A percentile compares a stretch with the other conserved stretches of the same genome.
Evolutionary conservation across 2,888 invertebrate species (phyloP).

Genomic region (Phyto melanocephala): DNA sequence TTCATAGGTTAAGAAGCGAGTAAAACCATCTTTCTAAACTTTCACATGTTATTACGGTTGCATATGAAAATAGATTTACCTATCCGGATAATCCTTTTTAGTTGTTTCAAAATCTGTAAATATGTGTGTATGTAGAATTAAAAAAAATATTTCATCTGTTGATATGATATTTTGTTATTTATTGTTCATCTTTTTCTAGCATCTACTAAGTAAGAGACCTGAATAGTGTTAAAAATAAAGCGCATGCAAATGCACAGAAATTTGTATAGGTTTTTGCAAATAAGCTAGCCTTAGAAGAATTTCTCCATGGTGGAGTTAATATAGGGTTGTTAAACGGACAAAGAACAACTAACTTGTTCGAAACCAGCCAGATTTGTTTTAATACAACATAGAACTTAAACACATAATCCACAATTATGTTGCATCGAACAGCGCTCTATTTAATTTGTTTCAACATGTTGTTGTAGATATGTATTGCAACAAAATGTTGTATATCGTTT

Average conservation of each 20-base stretch:
- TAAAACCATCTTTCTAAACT: no score
- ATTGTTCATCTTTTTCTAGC: not conserved
- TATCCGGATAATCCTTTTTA: constrained; percentile 17
- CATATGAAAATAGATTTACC: not conserved
- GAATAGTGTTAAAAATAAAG: no score
- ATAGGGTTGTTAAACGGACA: not conserved
- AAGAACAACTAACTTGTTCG: not conserved
- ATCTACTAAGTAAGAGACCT: no score
- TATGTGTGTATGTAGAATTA: not conserved
- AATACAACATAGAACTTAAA: constrained; percentile 4
- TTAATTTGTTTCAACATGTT: not conserved
- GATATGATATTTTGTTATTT: not conserved
- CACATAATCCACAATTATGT: not conserved
- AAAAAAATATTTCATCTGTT: not conserved
- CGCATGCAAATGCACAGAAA: not conserved
- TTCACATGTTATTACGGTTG: not conserved
- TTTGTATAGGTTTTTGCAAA: not conserved
- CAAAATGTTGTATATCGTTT: no score
- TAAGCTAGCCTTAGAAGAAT: not conserved
- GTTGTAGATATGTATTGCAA: no score
- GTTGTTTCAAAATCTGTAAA: not conserved
- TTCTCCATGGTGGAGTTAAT: not conserved
- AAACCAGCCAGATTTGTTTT: not conserved
- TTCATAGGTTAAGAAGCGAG: no score
- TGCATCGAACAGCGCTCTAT: not conserved